Evolutionary conservation across 2,113 vertebrate genomes (phyloP), one percentile per base, ranked within the genome.

Genomic region (Macquaria australasica): DNA sequence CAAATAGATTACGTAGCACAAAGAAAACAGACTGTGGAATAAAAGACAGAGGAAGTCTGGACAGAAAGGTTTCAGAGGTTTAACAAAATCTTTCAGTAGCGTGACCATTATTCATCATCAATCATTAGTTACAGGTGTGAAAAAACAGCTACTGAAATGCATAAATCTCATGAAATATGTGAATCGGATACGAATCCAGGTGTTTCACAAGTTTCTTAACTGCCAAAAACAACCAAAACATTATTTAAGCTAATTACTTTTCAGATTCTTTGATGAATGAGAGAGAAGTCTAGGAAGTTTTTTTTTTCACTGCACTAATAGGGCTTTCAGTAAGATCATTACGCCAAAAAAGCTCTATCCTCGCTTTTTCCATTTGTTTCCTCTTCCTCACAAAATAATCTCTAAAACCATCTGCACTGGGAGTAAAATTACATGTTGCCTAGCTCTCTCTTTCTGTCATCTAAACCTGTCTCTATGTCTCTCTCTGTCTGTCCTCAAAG

Each of bases 271-370:
- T 89, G 79, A 84, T 73, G 78, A 84, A 89, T 70, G 78, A 62
- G 23, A 50, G 59, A 63, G 53, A 59, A 75, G 11, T 78, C 56
- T 15, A 69, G 51, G 72, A 85, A 81, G 82, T 56, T 77, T 80
- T 62, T 80, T 62, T 23, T 63, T 63, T 60, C 76, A 56, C 15
- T n/a, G 74, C 76, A 79, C 81, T 89, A 92, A 91, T 79, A 66
- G 73, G 67, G 74, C 85, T 94, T 93, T 91, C 85, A 93, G 79
- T 81, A 76, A 91, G 82, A 87, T 88, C 85, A 91, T 91, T 93
- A 88, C 37, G 2, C 56, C 39, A 64, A 82, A 82, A 86, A 88
- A 75, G 34, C 82, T 86, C 85, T 10, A 62, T 82, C 87, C 20
- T 78, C 55, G 53, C 71, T 55, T 79, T 83, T 88, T 86, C 69